Conservation (phyloP, 2,113 vertebrate species). For the Pygoscelis antarcticus region DNA sequence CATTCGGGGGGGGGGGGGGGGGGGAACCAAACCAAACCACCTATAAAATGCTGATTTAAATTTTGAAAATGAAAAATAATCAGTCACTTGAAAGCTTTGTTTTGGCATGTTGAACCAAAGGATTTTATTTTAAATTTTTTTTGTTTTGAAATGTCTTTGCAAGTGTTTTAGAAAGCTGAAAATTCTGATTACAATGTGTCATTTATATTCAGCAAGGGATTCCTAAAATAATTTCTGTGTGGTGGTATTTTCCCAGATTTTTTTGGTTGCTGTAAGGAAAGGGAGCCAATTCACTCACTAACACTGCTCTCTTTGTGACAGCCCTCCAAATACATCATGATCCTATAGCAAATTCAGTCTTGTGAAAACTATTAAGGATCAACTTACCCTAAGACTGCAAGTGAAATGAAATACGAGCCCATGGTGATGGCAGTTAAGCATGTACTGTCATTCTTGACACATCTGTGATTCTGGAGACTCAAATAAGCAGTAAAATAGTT, state of each 20-base stretch:
- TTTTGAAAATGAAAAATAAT: not conserved
- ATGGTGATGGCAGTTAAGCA: not conserved
- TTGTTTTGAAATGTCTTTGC: not conserved
- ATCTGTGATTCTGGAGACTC: not conserved
- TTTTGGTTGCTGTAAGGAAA: not conserved
- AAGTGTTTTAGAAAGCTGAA: not conserved
- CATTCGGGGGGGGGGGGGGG: not conserved
- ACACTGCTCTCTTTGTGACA: not conserved
- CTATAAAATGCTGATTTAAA: not conserved
- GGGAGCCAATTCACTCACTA: not conserved
- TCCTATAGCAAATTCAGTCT: not conserved
- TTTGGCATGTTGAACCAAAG: not conserved
- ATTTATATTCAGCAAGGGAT: not conserved
- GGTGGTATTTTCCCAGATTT: not conserved
- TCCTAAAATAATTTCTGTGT: not conserved
- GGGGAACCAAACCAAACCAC: not conserved
- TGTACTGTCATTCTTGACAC: not conserved
- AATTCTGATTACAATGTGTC: not conserved
- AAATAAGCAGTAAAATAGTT: not conserved
- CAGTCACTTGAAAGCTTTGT: not conserved
- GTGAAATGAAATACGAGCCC: not conserved
- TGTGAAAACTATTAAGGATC: not conserved
- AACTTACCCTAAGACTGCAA: not conserved
- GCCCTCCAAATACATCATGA: not conserved
- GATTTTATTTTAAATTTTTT: not conserved